Evolutionary conservation across 2,113 vertebrate genomes (phyloP).

Genomic region (Phylloscopus whistleri): DNA sequence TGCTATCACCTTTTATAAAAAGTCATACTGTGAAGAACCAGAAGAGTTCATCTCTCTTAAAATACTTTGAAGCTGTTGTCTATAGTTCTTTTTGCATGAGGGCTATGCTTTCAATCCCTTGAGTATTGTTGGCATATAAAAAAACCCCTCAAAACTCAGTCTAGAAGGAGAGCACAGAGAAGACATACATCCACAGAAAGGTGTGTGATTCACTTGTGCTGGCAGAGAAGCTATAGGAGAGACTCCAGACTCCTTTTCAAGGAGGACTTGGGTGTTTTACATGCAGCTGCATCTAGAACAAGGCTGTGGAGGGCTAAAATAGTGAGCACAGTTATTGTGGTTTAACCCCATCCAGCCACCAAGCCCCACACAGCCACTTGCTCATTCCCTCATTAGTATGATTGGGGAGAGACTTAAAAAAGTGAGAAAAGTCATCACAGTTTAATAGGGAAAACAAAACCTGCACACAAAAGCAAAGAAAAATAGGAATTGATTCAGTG

Average conservation of each 20-base stretch:
- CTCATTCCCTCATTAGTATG: background rate
- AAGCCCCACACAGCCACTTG: background rate
- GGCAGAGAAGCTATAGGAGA: background rate
- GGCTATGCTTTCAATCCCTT: background rate
- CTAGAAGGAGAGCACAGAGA: background rate
- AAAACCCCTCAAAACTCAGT: background rate
- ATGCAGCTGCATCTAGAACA: background rate
- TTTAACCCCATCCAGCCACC: background rate
- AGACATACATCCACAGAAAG: rapidly evolving
- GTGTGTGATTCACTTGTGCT: background rate
- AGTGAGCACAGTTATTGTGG: background rate
- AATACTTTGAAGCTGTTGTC: background rate
- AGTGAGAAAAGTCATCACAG: background rate
- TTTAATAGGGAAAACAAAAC: background rate
- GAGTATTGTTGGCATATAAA: background rate
- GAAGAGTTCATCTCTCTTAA: background rate
- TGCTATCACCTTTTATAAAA: background rate
- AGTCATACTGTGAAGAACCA: background rate
- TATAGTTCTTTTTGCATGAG: background rate
- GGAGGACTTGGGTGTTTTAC: background rate
- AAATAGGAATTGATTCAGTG: background rate
- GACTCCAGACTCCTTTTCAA: background rate
- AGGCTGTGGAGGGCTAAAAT: background rate
- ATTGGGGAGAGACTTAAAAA: background rate
- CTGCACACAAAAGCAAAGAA: background rate